These are phyloP conservation scores for Onychostruthus taczanowskii DNA, from an alignment of 2,113 vertebrate species.

Conservation along the genomic window DNA sequence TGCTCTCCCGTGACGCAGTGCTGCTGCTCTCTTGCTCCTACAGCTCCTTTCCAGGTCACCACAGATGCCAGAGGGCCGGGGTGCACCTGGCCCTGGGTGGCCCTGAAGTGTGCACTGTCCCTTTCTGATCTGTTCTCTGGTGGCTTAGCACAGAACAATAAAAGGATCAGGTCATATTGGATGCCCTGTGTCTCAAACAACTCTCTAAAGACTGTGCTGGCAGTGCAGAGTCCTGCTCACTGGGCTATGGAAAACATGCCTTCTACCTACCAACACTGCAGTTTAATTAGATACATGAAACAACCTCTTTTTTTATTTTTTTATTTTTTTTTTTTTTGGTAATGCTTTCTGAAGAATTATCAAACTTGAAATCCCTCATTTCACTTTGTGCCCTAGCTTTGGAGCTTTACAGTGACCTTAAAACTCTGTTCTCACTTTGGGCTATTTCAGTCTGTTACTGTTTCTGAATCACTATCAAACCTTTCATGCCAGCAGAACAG, in stretches of 20 bases:
- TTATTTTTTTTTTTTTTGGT: not conserved
- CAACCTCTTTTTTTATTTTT: not conserved
- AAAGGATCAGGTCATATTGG: not conserved
- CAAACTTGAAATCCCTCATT: not conserved
- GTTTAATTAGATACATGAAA: not conserved
- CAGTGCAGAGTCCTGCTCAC: not conserved
- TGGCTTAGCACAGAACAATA: not conserved
- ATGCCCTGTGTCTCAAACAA: not conserved
- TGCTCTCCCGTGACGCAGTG: not conserved
- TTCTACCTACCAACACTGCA: not conserved
- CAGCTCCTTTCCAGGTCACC: not conserved
- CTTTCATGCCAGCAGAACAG: not conserved
- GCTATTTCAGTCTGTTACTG: constrained; percentile 37
- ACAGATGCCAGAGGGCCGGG: not conserved
- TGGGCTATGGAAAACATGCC: not conserved
- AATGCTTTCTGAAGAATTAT: not conserved
- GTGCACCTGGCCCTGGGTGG: not conserved
- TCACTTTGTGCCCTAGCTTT: not conserved
- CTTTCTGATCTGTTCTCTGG: not conserved
- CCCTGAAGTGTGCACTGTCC: not conserved
- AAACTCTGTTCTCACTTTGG: not conserved
- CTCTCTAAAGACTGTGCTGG: not conserved
- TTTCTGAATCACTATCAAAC: constrained; percentile 25
- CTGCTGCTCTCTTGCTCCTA: not conserved
- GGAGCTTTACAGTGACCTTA: constrained; percentile 24